These are phyloP conservation scores for Heliconius melpomene DNA, from an alignment of 1,140 invertebrate species.

Conservation along the genomic window DNA sequence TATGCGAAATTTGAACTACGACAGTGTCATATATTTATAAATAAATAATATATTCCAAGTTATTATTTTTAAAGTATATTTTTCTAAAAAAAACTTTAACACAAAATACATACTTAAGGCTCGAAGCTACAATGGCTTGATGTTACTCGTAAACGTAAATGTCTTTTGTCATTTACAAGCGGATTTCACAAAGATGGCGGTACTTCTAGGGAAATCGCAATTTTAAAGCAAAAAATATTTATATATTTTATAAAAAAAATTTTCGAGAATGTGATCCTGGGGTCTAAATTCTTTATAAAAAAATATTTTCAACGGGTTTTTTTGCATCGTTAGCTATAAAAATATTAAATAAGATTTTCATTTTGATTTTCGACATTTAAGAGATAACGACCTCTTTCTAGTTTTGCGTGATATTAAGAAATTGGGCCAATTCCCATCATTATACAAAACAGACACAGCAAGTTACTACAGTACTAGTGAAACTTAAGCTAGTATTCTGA, in stretches of 20 bases:
- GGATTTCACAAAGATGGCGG: neutral
- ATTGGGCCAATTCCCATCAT: conserved; percentile 22
- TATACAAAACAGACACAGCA: conserved; percentile 20
- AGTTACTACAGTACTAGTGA: conserved; percentile 4
- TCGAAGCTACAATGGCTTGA: neutral
- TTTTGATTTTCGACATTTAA: neutral
- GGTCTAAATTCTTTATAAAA: neutral
- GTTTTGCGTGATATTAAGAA: conserved; percentile 25
- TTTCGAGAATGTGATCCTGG: neutral
- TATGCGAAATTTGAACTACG: no score
- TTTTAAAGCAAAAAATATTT: neutral
- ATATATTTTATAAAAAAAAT: neutral
- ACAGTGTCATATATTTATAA: neutral
- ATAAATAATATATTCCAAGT: neutral
- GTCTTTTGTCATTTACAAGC: conserved; percentile 10
- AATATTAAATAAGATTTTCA: neutral
- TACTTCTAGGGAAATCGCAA: neutral
- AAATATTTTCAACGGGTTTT: no score
- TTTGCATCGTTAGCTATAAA: no score
- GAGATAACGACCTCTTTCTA: neutral
- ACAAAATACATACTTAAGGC: conserved; percentile 4
- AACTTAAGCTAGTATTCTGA: neutral
- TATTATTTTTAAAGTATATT: neutral
- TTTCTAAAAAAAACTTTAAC: neutral
- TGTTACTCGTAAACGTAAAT: conserved; percentile 9